Conservation (phyloP, 1,140 invertebrate species). For the Littorina saxatilis region DNA sequence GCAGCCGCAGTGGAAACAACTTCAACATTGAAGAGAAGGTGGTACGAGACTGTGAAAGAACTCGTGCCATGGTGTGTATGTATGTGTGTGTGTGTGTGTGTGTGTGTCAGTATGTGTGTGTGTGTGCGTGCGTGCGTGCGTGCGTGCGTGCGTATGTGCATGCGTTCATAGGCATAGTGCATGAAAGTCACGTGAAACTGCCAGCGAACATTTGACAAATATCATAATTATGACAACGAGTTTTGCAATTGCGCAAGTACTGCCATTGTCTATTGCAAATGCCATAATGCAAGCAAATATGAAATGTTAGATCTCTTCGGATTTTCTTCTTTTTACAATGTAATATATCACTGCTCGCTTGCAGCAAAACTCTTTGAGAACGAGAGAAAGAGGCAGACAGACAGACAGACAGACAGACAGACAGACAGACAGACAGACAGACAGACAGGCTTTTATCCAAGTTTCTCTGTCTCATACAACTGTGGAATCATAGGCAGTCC, state of each 20-base stretch:
- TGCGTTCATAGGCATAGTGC: not conserved
- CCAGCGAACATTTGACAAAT: too few relatives aligned
- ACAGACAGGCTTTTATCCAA: not conserved
- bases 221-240: too few relatives aligned
- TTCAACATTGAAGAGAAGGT: too few relatives aligned
- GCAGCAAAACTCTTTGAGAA: too few relatives aligned
- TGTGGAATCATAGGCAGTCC: too few relatives aligned
- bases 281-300: too few relatives aligned
- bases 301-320: too few relatives aligned
- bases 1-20: too few relatives aligned
- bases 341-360: too few relatives aligned
- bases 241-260: too few relatives aligned
- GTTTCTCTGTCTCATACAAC: not conserved
- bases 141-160: not conserved
- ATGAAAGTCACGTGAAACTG: not conserved
- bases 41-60: not conserved
- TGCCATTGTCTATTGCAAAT: too few relatives aligned
- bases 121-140: not conserved
- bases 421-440: not conserved
- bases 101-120: not conserved
- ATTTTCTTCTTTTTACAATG: too few relatives aligned
- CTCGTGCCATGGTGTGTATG: not conserved
- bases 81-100: slow-evolving; percentile 3
- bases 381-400: not conserved
- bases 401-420: slow-evolving; percentile 18